Conservation (phyloP, 2,888 invertebrate genomes). For the Eucera pruinosa region DNA sequence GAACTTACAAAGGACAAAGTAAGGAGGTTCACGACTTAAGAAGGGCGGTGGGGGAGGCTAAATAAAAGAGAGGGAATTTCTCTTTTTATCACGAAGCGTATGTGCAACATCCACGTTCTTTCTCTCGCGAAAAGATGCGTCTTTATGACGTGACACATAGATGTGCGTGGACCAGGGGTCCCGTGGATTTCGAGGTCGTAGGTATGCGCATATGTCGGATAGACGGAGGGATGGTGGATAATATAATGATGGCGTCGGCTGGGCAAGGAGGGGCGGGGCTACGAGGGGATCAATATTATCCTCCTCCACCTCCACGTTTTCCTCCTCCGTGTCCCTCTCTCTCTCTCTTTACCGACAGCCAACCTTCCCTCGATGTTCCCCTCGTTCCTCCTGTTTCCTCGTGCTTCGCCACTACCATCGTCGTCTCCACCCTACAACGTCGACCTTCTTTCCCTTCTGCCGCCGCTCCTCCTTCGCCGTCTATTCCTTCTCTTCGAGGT, state of each 20-base stretch:
- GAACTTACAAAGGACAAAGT: no score
- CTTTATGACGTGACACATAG: constrained; percentile 9
- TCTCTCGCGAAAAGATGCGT: neutral
- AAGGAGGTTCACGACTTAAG: no score
- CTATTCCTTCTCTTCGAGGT: constrained; percentile 21
- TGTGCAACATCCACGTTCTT: constrained; percentile 5
- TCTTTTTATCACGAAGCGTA: no score
- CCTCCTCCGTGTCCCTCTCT: constrained; percentile 68
- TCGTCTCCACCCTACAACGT: constrained; percentile 62
- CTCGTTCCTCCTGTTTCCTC: constrained; percentile 56
- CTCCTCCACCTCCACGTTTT: constrained; percentile 80
- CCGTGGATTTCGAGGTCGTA: constrained; percentile 67
- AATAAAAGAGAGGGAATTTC: no score
- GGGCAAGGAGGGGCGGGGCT: constrained; percentile 83
- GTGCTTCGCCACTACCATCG: constrained; percentile 54
- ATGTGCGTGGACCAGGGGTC: constrained; percentile 58
- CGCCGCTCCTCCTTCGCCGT: constrained; percentile 19
- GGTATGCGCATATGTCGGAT: constrained; percentile 74
- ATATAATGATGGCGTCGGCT: constrained; percentile 84
- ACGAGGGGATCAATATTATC: constrained; percentile 85
- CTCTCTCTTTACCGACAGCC: constrained; percentile 62
- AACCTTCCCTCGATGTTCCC: constrained; percentile 60
- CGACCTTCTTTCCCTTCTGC: constrained; percentile 38
- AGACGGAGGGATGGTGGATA: constrained; percentile 84
- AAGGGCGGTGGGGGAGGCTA: no score